Percentiles rank a stretch among this genome's conserved stretches.
These are phyloP conservation scores for Narcine bancroftii DNA, from an alignment of 2,113 vertebrate species.

Conservation along the genomic window DNA sequence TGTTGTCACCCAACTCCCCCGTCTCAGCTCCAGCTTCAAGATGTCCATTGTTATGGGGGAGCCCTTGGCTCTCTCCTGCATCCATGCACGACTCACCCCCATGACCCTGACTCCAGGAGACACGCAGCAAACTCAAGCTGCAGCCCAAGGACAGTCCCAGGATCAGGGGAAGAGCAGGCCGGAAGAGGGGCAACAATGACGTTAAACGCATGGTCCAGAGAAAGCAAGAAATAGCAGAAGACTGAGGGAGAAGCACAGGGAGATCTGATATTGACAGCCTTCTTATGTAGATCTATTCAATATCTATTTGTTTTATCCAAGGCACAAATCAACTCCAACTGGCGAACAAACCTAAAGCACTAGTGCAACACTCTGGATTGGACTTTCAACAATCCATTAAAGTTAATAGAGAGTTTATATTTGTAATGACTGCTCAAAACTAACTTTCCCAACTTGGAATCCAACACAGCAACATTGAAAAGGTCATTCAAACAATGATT, in stretches of 20 bases:
- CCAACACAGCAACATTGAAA: background rate
- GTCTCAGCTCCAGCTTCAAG: conserved; percentile 40
- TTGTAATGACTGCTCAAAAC: background rate
- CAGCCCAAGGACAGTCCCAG: conserved; percentile 87
- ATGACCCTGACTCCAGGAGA: conserved; percentile 80
- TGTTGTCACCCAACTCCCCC: conserved; percentile 41
- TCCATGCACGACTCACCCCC: conserved; percentile 60
- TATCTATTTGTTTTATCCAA: background rate
- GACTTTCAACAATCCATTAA: background rate
- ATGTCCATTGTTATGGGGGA: conserved; percentile 43
- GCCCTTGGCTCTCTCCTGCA: conserved; percentile 49
- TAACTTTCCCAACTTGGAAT: background rate
- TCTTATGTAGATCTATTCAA: background rate
- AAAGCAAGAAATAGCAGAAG: background rate
- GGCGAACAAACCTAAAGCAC: background rate
- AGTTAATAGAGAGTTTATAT: too few species aligned
- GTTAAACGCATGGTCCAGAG: conserved; percentile 64
- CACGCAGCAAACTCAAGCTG: conserved; percentile 82
- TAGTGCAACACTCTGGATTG: background rate
- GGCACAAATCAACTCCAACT: background rate
- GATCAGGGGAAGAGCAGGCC: conserved; percentile 80
- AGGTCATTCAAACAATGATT: background rate
- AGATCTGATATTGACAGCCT: background rate
- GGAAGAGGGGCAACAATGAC: conserved; percentile 68
- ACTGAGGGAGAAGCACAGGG: background rate